Evolutionary conservation across 2,888 invertebrate species (phyloP).

Genomic region (Andricus curvator): DNA sequence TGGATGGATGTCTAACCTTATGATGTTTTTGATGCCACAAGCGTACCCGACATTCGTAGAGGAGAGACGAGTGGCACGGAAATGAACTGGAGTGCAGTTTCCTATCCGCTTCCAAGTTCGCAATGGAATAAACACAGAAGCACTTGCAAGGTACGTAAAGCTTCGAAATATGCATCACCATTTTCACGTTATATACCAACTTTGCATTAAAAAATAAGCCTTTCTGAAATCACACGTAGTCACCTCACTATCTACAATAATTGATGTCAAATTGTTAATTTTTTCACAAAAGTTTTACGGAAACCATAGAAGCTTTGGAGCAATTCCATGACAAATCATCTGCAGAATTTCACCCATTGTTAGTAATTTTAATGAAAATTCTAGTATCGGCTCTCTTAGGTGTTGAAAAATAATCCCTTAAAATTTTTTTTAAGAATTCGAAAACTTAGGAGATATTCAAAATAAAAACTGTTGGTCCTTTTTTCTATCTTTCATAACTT

Average conservation of each 20-base stretch:
- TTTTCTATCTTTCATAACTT: too few relatives aligned
- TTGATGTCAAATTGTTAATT: not conserved
- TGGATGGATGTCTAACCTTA: conserved; percentile 58
- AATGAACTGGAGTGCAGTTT: conserved; percentile 70
- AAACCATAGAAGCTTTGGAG: not conserved
- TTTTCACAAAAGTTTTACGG: not conserved
- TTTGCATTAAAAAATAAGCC: conserved; percentile 57
- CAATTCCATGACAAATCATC: too few relatives aligned
- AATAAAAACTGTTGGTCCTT: too few relatives aligned
- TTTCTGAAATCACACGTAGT: not conserved
- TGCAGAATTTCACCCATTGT: too few relatives aligned
- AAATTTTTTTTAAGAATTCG: too few relatives aligned
- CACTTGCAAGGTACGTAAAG: conserved; percentile 61
- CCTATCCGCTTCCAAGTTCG: conserved; percentile 59
- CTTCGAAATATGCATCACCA: conserved; percentile 54
- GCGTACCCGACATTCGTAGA: conserved; percentile 46
- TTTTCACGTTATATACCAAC: conserved; percentile 52
- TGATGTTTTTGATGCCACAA: conserved; percentile 69
- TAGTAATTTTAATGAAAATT: too few relatives aligned
- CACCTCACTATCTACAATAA: not conserved
- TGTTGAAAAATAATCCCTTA: too few relatives aligned
- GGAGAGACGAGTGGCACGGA: conserved; percentile 62
- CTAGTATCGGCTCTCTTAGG: too few relatives aligned
- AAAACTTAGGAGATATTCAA: too few relatives aligned
- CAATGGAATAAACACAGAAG: conserved; percentile 66